phyloP scores from a whole-genome alignment of 1,140 invertebrate species.

The Macrostomum lignano region DNA sequence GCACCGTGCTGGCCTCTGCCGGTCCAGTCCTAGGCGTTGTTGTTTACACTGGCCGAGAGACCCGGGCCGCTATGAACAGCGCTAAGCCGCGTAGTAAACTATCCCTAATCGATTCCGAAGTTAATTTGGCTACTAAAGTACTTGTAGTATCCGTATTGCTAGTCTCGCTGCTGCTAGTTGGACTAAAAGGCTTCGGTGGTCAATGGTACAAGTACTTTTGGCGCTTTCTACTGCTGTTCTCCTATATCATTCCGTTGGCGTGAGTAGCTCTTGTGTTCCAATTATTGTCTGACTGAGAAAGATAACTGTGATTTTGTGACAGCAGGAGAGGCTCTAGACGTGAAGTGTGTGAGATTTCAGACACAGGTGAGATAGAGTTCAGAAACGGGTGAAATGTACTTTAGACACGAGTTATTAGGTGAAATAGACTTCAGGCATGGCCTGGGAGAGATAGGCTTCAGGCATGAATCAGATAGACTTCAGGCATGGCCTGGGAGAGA shows the following conservation, averaged over 20 bases:
- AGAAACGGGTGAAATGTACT: too few species aligned
- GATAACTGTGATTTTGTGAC: too few species aligned
- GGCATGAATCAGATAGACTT: too few species aligned
- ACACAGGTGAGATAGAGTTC: too few species aligned
- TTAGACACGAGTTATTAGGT: too few species aligned
- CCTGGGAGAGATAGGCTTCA: too few species aligned
- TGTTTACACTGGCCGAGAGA: conserved; percentile 83
- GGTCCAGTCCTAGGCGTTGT: conserved; percentile 67
- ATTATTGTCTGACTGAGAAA: too few species aligned
- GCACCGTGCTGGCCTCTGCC: conserved; percentile 84
- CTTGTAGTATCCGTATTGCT: conserved; percentile 68
- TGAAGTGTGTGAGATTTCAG: too few species aligned
- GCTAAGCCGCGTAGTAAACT: conserved; percentile 61
- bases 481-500: too few species aligned
- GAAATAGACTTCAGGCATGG: too few species aligned
- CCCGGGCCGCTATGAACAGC: conserved; percentile 89
- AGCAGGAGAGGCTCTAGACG: too few species aligned
- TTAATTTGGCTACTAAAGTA: conserved; percentile 77
- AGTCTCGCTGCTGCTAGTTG: conserved; percentile 67
- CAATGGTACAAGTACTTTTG: conserved; percentile 90
- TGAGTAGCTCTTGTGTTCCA: conserved; percentile 17
- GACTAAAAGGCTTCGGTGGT: conserved; percentile 40
- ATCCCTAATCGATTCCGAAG: conserved; percentile 68
- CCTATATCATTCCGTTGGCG: conserved; percentile 93
- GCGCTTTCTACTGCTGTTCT: conserved; percentile 78